Conservation (phyloP, 2,113 vertebrate species). For the Vireo altiloquus region DNA sequence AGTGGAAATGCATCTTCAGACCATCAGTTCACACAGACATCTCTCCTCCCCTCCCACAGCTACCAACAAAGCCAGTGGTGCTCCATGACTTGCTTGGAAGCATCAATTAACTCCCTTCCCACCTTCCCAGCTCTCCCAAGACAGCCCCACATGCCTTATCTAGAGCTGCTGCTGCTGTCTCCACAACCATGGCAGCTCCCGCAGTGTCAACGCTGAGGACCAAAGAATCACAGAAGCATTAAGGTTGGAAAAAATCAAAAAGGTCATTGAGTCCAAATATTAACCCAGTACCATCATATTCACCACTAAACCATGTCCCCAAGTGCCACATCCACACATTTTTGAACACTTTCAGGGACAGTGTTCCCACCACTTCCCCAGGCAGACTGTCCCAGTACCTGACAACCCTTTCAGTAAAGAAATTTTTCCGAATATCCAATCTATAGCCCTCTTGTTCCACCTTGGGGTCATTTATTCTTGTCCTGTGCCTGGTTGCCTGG, state of each 20-base stretch:
- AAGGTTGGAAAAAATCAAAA: background rate
- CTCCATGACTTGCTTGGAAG: background rate
- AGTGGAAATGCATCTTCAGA: background rate
- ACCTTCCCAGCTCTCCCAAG: background rate
- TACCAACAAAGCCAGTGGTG: background rate
- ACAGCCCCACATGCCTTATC: background rate
- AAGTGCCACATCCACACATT: background rate
- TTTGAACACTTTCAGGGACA: background rate
- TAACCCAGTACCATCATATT: background rate
- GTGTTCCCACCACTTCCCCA: background rate
- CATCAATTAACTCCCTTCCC: background rate
- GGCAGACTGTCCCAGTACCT: background rate
- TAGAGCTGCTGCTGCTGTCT: background rate
- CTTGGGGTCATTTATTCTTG: background rate
- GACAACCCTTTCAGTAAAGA: background rate
- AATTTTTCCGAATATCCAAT: background rate
- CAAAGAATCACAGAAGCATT: background rate
- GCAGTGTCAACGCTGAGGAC: fast-evolving
- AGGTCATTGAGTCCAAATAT: background rate
- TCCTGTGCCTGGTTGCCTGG: background rate
- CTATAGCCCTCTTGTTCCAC: background rate
- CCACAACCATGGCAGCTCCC: background rate
- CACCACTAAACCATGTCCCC: background rate
- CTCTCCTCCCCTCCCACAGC: background rate
- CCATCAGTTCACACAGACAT: background rate